These are phyloP conservation scores for Carassius gibelio DNA, from an alignment of 2,113 vertebrate species.

Conservation along the genomic window DNA sequence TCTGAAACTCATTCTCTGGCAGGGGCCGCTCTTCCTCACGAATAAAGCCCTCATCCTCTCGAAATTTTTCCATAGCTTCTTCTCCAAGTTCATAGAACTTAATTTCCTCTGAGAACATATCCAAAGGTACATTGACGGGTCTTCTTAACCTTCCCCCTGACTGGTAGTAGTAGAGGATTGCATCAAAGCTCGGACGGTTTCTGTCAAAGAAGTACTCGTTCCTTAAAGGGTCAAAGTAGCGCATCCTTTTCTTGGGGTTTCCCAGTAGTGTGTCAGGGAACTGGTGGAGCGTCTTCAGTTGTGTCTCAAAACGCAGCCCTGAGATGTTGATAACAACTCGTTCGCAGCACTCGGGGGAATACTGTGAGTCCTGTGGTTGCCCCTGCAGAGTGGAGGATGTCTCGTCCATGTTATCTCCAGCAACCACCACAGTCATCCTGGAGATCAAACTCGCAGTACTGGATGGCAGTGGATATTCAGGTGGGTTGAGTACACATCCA, in stretches of 20 bases:
- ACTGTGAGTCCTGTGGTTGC: constrained; percentile 88
- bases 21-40: constrained; percentile 94
- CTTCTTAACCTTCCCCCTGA: constrained; percentile 90
- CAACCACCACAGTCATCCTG: constrained; percentile 96
- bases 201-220: constrained; percentile 98
- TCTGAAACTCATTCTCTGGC: constrained; percentile 94
- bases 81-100: constrained; percentile 97
- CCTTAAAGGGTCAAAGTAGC: constrained; percentile 93
- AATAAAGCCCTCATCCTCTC: constrained; percentile 97
- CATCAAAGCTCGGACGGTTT: constrained; percentile 96
- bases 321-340: constrained; percentile 98
- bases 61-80: constrained; percentile 98
- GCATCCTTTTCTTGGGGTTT: constrained; percentile 97
- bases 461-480: constrained; percentile 54
- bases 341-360: constrained; percentile 91
- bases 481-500: constrained; percentile 57
- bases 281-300: constrained; percentile 94
- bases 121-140: constrained; percentile 95
- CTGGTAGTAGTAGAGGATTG: constrained; percentile 98
- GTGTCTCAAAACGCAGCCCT: constrained; percentile 95
- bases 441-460: constrained; percentile 52
- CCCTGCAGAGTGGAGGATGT: constrained; percentile 90
- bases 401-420: constrained; percentile 93
- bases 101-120: constrained; percentile 99
- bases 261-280: constrained; percentile 95